Conservation (phyloP, 2,797 vertebrate genomes). For the Falco naumanni region DNA sequence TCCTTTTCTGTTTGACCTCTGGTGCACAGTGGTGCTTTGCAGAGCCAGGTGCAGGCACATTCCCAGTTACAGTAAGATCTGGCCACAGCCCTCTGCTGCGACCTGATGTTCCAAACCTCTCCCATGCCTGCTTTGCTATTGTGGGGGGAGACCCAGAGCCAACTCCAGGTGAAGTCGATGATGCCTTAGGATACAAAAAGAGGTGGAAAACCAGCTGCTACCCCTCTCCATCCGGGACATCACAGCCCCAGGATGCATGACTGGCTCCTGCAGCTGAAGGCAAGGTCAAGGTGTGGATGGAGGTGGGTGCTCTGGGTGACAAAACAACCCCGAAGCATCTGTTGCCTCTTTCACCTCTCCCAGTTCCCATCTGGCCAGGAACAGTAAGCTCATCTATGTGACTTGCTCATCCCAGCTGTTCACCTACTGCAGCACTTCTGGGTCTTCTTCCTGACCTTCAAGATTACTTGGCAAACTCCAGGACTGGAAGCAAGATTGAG, state of each 20-base stretch:
- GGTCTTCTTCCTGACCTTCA: neutral
- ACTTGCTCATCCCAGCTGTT: neutral
- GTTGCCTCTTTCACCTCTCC: neutral
- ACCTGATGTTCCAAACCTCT: neutral
- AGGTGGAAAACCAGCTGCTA: neutral
- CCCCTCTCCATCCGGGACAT: fast-evolving
- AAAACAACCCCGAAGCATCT: neutral
- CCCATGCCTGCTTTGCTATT: neutral
- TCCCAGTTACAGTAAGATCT: neutral
- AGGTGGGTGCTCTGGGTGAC: neutral
- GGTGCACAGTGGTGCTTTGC: neutral
- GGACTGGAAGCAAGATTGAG: neutral
- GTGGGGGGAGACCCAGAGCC: neutral
- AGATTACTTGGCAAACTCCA: neutral
- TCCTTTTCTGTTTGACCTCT: neutral
- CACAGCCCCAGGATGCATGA: neutral
- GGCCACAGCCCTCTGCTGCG: neutral
- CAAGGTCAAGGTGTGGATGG: neutral
- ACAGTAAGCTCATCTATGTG: neutral
- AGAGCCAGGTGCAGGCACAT: neutral
- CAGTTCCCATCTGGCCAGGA: neutral
- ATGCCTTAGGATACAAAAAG: neutral
- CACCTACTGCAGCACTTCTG: neutral
- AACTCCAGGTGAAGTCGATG: neutral
- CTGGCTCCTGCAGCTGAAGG: neutral